Evolutionary conservation across 2,797 vertebrate genomes (phyloP), one percentile per base, ranked within the genome.

Genomic region (Bradypodion pumilum): DNA sequence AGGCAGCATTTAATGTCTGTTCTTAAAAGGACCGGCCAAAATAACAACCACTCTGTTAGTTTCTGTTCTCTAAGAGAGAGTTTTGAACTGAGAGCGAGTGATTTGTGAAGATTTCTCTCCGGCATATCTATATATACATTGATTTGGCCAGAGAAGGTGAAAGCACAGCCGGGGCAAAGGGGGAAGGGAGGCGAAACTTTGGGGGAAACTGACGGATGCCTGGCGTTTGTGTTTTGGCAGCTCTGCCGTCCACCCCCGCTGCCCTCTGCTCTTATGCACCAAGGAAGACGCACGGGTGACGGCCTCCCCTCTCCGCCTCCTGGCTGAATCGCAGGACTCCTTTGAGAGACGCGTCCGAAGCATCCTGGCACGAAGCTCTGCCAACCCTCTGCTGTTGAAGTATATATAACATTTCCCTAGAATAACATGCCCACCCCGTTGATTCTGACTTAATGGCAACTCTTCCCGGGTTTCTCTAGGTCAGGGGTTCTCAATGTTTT

Each of bases 401-500:
- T 98, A 89, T 42, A 92, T 97, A 89, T 42, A 92, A 4, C 0
- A 0, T 7, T 59, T 83, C 35, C 69, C 29, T 32, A 7, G 44
- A 44, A 10, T 37, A 29, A 21, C 74, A 35, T 37, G n/a, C 32
- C n/a, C 52, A 56, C 19, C 52, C 52, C 16, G 10, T 56, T 19
- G 19, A 15, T 52, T 9, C 9, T 52, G 52, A 19, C 52, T 56
- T 15, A n/a, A 5, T 56, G 52, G 52, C 19, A 13, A 56, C 52
- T 19, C 52, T 56, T 21, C 52, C 3, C 5, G 16, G 52, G 2
- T 16, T 56, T 56, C 21, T 56, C 19, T 21, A 19, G 52, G n/a
- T n/a, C n/a, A n/a, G n/a, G 98, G 98, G 65, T 99, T 99, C 90
- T 96, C 98, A 96, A 98, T 99, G 0, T 95, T 99, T 83, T 97